Conservation (phyloP, 2,888 invertebrate species). For the Tupiocoris notatus region DNA sequence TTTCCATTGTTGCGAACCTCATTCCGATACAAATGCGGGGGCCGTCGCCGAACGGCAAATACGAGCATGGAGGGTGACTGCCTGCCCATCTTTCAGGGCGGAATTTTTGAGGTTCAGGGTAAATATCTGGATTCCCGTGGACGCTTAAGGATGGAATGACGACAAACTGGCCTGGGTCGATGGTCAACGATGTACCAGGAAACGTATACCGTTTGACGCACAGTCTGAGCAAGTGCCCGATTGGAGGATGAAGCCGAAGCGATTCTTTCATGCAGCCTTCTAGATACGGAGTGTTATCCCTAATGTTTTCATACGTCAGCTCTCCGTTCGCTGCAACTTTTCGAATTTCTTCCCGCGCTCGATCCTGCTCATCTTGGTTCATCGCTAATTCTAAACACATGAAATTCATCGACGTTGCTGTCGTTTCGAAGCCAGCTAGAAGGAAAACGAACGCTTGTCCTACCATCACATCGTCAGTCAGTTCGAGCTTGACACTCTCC, state of each 20-base stretch:
- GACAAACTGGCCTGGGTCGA: constrained; percentile 12
- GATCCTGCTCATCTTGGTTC: not conserved
- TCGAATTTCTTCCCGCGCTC: not conserved
- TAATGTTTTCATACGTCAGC: not conserved
- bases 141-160: not conserved
- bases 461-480: not conserved
- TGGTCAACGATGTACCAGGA: constrained; percentile 1
- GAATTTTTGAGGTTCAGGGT: constrained; percentile 22
- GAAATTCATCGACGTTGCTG: not conserved
- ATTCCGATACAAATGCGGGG: constrained; percentile 35
- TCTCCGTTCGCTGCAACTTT: not conserved
- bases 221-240: not conserved
- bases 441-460: constrained; percentile 8
- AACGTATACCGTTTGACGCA: constrained; percentile 1
- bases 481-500: not conserved
- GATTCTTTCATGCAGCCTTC: not conserved
- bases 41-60: constrained; percentile 31
- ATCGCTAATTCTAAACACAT: not conserved
- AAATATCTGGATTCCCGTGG: constrained; percentile 12
- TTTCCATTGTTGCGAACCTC: constrained; percentile 33
- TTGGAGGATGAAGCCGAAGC: not conserved
- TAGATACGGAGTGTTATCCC: not conserved
- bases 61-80: constrained; percentile 7
- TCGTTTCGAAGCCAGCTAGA: constrained; percentile 20
- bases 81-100: constrained; percentile 10